Evolutionary conservation across 2,797 vertebrate species (phyloP).

Genomic region (Sebastes wilsoni): DNA sequence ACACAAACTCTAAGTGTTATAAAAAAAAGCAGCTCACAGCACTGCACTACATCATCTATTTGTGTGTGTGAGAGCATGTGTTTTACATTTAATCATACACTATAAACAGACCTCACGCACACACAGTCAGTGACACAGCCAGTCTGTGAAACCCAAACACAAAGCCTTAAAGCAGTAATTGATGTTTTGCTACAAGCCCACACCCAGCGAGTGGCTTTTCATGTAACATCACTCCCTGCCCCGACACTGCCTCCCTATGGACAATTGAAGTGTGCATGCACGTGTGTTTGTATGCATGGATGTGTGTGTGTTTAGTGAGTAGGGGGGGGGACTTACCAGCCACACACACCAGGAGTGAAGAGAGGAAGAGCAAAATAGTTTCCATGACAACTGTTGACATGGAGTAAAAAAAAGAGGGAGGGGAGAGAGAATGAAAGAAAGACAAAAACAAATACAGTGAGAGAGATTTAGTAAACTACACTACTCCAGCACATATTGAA

Average conservation of each 20-base stretch:
- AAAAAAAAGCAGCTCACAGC: neutral
- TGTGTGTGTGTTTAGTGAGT: constrained; percentile 6
- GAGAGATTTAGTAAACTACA: neutral
- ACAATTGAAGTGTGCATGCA: neutral
- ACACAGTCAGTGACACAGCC: constrained; percentile 1
- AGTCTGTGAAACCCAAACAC: neutral
- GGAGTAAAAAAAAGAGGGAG: constrained; percentile 56
- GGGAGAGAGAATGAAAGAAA: constrained; percentile 22
- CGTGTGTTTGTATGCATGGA: neutral
- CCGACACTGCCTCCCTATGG: constrained; percentile 47
- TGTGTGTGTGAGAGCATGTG: constrained; percentile 5
- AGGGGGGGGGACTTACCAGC: constrained; percentile 83
- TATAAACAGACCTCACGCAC: constrained; percentile 32
- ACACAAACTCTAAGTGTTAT: neutral
- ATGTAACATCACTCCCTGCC: constrained; percentile 1
- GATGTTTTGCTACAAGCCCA: constrained; percentile 36
- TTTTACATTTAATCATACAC: constrained; percentile 29
- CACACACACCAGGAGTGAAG: constrained; percentile 87
- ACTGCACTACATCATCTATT: neutral
- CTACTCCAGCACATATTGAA: neutral
- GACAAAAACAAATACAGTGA: constrained; percentile 7
- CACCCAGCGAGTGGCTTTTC: neutral
- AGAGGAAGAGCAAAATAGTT: constrained; percentile 87
- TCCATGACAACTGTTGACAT: constrained; percentile 91
- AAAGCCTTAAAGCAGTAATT: constrained; percentile 33